Evolutionary conservation across 2,888 invertebrate species (phyloP).

Genomic region (Schizotus pectinicornis): DNA sequence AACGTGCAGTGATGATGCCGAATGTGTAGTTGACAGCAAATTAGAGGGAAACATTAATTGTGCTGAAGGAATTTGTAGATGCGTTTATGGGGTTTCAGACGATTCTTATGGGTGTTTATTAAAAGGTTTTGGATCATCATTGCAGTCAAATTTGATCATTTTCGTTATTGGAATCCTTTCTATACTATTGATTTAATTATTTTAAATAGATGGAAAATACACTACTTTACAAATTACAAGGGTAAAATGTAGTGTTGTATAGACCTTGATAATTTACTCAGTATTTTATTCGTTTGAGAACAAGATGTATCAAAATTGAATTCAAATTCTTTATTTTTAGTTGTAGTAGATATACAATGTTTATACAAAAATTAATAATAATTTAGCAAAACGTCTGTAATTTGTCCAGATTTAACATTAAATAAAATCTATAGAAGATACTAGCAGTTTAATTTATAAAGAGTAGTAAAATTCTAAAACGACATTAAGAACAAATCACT

Average conservation of each 20-base stretch:
- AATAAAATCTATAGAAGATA: too few species aligned
- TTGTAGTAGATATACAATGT: neutral
- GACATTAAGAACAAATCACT: too few species aligned
- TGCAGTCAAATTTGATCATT: neutral
- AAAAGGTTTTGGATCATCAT: slow-evolving; percentile 3
- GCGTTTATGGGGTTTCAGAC: slow-evolving; percentile 40
- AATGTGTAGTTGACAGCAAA: slow-evolving; percentile 45
- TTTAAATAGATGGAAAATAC: neutral
- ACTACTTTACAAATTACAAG: neutral
- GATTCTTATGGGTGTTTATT: slow-evolving; percentile 18
- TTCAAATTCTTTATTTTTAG: too few species aligned
- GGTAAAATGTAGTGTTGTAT: too few species aligned
- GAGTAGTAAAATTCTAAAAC: too few species aligned
- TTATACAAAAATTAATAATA: too few species aligned
- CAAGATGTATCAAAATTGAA: neutral
- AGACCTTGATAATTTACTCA: neutral
- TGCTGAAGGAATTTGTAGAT: slow-evolving; percentile 45
- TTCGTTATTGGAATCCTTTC: neutral
- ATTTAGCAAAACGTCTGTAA: too few species aligned
- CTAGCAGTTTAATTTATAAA: too few species aligned
- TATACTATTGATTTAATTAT: neutral
- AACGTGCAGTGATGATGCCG: slow-evolving; percentile 43
- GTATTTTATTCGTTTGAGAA: neutral
- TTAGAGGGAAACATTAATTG: slow-evolving; percentile 44
- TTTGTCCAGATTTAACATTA: too few species aligned